These are phyloP conservation scores for Carcharodon carcharias DNA, from an alignment of 2,797 vertebrate genomes.

Conservation along the genomic window DNA sequence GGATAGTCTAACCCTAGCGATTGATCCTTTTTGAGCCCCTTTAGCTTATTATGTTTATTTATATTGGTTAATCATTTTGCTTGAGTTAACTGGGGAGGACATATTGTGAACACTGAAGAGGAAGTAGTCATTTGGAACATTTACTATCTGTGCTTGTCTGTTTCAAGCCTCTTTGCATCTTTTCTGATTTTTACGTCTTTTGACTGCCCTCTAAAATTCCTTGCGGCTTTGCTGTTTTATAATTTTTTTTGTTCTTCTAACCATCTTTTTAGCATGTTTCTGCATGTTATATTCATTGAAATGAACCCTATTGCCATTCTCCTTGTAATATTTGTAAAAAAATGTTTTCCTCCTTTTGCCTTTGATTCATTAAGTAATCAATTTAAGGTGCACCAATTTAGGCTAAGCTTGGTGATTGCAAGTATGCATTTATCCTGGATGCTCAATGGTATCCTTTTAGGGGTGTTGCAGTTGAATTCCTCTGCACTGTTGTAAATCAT, in stretches of 20 bases:
- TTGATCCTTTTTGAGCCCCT: background rate
- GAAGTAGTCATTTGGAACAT: background rate
- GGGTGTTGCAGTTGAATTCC: no score
- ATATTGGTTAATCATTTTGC: background rate
- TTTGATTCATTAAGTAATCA: no score
- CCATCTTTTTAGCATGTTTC: background rate
- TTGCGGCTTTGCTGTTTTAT: background rate
- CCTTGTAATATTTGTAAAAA: no score
- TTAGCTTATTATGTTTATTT: background rate
- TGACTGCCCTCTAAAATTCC: background rate
- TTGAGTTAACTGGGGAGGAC: background rate
- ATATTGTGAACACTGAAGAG: background rate
- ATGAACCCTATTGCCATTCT: no score
- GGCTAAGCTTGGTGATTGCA: no score
- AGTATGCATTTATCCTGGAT: no score
- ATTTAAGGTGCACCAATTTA: no score
- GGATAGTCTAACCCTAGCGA: background rate
- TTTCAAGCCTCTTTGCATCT: background rate
- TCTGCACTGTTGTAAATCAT: no score
- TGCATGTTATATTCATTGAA: no score
- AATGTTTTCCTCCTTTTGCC: no score
- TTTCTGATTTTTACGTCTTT: background rate
- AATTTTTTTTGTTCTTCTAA: background rate
- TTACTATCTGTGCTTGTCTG: background rate
- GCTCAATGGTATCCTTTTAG: no score